phyloP scores from a whole-genome alignment of 2,888 invertebrate genomes.

The Stenotaenia linearis region DNA sequence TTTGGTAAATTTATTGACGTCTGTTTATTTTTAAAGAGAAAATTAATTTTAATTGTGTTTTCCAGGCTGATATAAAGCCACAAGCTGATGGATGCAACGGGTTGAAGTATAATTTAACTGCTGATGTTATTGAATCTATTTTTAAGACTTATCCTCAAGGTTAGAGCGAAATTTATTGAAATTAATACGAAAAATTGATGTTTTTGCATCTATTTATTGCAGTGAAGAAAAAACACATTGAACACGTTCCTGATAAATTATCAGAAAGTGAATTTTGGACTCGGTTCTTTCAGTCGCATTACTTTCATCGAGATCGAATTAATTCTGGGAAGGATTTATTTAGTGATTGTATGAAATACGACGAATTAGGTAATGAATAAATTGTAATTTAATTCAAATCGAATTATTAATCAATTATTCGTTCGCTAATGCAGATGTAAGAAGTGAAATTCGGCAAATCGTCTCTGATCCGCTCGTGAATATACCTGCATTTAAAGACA shows the following conservation, averaged over 20 bases:
- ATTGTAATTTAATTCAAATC: not conserved
- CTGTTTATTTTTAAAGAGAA: slow-evolving; percentile 37
- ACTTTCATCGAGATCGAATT: slow-evolving; percentile 85
- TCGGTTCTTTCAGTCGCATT: slow-evolving; percentile 98
- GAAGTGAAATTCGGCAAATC: slow-evolving; percentile 38
- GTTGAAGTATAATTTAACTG: slow-evolving; percentile 91
- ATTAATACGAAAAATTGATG: not conserved
- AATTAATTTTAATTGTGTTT: slow-evolving; percentile 46
- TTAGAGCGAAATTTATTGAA: slow-evolving; percentile 37
- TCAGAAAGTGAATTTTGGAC: slow-evolving; percentile 98
- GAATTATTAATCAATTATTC: not conserved
- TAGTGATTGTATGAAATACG: slow-evolving; percentile 93
- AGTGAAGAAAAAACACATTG: slow-evolving; percentile 91
- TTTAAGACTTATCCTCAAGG: slow-evolving; percentile 96
- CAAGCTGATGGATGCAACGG: slow-evolving; percentile 96
- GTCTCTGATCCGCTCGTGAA: slow-evolving; percentile 72
- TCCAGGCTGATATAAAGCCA: slow-evolving; percentile 89
- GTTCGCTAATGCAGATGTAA: slow-evolving; percentile 39
- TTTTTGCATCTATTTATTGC: slow-evolving; percentile 38
- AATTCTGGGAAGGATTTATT: slow-evolving; percentile 86
- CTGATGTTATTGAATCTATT: slow-evolving; percentile 95
- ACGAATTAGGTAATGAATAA: slow-evolving; percentile 65
- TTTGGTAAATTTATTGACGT: slow-evolving; percentile 49
- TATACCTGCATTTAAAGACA: slow-evolving; percentile 70
- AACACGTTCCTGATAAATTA: slow-evolving; percentile 92